Percentiles rank a stretch among this genome's conserved stretches.
These are phyloP conservation scores for Drosophila subobscura DNA, from an alignment of 1,140 invertebrate species.

Conservation along the genomic window DNA sequence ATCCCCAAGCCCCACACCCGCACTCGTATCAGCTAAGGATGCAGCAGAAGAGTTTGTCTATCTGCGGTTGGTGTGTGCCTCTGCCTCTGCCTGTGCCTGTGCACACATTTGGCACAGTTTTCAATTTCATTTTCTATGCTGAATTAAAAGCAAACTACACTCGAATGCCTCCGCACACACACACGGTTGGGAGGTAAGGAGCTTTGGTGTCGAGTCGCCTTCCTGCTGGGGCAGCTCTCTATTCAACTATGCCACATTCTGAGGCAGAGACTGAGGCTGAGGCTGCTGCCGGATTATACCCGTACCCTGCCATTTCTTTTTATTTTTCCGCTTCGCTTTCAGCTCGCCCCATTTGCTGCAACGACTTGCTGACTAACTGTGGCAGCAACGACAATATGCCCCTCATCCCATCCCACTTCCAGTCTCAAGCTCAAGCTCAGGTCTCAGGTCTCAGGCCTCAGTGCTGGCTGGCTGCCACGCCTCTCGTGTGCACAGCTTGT, in stretches of 20 bases:
- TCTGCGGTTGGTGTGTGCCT: slow-evolving; percentile 7
- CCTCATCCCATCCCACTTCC: too few relatives aligned
- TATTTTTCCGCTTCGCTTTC: slow-evolving; percentile 24
- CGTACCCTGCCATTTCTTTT: slow-evolving; percentile 19
- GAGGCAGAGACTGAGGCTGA: slow-evolving; percentile 14
- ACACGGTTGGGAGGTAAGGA: slow-evolving; percentile 1
- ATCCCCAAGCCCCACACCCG: neutral
- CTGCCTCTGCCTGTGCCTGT: slow-evolving; percentile 30
- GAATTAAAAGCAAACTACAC: slow-evolving; percentile 68
- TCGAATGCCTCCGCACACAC: slow-evolving; percentile 42
- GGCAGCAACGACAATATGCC: slow-evolving; percentile 35
- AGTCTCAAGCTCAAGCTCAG: too few relatives aligned
- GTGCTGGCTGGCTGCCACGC: slow-evolving; percentile 52
- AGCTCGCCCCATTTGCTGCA: slow-evolving; percentile 56
- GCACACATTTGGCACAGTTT: slow-evolving; percentile 69
- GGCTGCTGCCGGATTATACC: slow-evolving; percentile 45
- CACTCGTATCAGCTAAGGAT: neutral
- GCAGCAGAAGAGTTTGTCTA: slow-evolving; percentile 18
- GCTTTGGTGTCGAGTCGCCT: slow-evolving; percentile 2
- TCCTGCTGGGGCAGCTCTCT: slow-evolving; percentile 8
- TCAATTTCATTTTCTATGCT: slow-evolving; percentile 70
- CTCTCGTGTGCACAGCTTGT: slow-evolving; percentile 74
- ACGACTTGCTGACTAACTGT: slow-evolving; percentile 54
- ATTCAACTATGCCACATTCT: slow-evolving; percentile 37
- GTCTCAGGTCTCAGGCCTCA: slow-evolving; percentile 23